These are phyloP conservation scores for Daboia siamensis DNA, from an alignment of 2,113 vertebrate genomes.

Conservation along the genomic window DNA sequence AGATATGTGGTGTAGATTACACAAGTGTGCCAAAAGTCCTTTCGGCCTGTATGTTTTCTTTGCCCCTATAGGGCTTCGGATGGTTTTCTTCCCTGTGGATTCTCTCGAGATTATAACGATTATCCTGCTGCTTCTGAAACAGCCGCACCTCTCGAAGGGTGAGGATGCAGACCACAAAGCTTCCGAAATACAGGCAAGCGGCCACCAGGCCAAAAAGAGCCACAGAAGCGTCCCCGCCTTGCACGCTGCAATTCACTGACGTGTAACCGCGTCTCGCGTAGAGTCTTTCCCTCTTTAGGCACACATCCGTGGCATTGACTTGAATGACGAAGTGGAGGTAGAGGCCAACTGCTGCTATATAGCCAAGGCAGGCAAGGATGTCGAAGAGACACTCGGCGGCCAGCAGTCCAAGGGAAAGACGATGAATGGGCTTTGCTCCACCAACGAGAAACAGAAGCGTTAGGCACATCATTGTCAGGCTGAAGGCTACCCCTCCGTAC, in stretches of 20 bases:
- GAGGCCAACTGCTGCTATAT: conserved; percentile 76
- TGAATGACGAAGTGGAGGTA: conserved; percentile 80
- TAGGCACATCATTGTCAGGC: conserved; percentile 62
- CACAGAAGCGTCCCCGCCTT: conserved; percentile 77
- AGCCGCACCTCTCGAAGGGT: conserved; percentile 56
- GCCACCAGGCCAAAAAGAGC: conserved; percentile 74
- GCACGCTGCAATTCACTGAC: conserved; percentile 81
- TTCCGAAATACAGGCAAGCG: conserved; percentile 68
- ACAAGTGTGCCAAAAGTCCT: conserved; percentile 54
- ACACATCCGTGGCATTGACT: conserved; percentile 80
- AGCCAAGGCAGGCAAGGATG: conserved; percentile 63
- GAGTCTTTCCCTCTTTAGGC: conserved; percentile 71
- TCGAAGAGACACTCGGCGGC: conserved; percentile 71
- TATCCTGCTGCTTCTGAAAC: neutral
- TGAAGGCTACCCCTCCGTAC: conserved; percentile 80
- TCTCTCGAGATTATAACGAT: conserved; percentile 7
- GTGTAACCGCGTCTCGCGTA: conserved; percentile 79
- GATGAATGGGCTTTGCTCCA: conserved; percentile 74
- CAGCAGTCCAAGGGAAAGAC: conserved; percentile 69
- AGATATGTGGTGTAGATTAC: conserved; percentile 31
- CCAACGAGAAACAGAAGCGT: conserved; percentile 80
- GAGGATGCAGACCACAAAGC: conserved; percentile 63
- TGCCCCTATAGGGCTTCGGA: fast-evolving
- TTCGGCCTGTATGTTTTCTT: fast-evolving
- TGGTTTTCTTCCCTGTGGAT: neutral